Conservation (phyloP, 2,888 invertebrate species). For the Nudaria mundana region DNA sequence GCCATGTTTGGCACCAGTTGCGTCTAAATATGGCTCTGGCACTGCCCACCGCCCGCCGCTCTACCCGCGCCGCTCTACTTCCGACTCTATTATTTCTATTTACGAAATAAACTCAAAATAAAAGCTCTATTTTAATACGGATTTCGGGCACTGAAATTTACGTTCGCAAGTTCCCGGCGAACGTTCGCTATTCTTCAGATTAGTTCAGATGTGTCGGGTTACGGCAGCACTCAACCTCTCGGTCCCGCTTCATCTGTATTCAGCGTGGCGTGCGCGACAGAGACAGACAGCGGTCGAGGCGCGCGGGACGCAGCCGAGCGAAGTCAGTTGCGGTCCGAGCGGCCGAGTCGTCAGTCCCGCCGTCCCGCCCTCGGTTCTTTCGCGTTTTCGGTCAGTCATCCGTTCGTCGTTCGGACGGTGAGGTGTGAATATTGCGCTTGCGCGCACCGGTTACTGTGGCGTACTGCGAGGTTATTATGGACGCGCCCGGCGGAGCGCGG, state of each 20-base stretch:
- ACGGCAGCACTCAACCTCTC: slow-evolving; percentile 50
- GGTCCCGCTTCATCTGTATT: slow-evolving; percentile 52
- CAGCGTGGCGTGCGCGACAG: slow-evolving; percentile 43
- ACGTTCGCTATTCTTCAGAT: slow-evolving; percentile 62
- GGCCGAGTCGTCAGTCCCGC: slow-evolving; percentile 81
- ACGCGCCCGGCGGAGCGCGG: slow-evolving; percentile 93
- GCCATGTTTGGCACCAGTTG: slow-evolving; percentile 91
- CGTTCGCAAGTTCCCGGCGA: slow-evolving; percentile 70
- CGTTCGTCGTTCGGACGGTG: slow-evolving; percentile 78
- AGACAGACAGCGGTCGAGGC: slow-evolving; percentile 70
- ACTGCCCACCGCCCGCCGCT: slow-evolving; percentile 83
- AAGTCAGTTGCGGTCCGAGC: slow-evolving; percentile 82
- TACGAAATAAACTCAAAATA: slow-evolving; percentile 80
- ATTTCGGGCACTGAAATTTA: slow-evolving; percentile 72
- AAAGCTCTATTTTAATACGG: slow-evolving; percentile 79
- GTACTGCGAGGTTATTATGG: slow-evolving; percentile 87
- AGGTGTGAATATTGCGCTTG: slow-evolving; percentile 72
- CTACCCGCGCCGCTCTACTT: slow-evolving; percentile 62
- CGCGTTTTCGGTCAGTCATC: slow-evolving; percentile 74
- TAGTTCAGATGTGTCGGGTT: slow-evolving; percentile 81
- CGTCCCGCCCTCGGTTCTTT: slow-evolving; percentile 78
- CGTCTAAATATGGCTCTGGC: slow-evolving; percentile 92
- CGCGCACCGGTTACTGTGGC: slow-evolving; percentile 81
- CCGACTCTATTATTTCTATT: slow-evolving; percentile 81
- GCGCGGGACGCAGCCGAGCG: slow-evolving; percentile 68